Base-by-base conservation (phyloP, 2,113 vertebrate species). In the Amblyornis subalaris region DNA sequence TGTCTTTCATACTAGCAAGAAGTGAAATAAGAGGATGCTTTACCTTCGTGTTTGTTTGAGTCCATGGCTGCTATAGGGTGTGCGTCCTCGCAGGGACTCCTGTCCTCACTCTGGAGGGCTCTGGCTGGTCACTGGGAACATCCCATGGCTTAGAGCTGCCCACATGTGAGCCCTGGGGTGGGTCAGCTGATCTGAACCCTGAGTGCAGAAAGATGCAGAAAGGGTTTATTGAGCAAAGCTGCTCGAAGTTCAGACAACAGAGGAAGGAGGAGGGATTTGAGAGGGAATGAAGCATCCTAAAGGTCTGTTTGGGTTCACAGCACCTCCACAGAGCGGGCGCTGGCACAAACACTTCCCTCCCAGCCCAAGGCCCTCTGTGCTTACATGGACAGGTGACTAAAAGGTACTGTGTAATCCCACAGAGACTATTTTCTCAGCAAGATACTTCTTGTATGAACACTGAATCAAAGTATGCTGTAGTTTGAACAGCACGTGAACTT, bases 11-110 rank as follows among this genome's bases (percentile, higher is more conserved):
- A 23, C 55, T 44, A 31, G 66, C 57, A 81, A 76, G 67, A 94
- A 93, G 82, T 93, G 85, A 94, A 87, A 94, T 84, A 85, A 67
- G 91, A 91, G 53, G 89, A 55, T 73, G 93, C 36, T 88, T 96
- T 98, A 97, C 97, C 97, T 98, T 96, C 96, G 65, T 97, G 96
- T 95, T 97, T 98, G 94, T 98, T 98, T 97, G 97, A 96, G 71
- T 98, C 97, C 97, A 98, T 98, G 89, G 96, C 93, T 97, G 94
- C 95, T 94, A 47, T 85, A 75, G 86, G 84, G 25, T 81, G 74
- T 89, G 76, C 23, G 77, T 93, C 88, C 90, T 96, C 0, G 93
- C 89, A 92, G 94, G 92, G 95, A 91, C 89, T 94, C 83, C 83
- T 93, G 93, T 96, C 91, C 96, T 95, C 88, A 94, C 90, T 95